Base-by-base conservation (phyloP, 2,113 vertebrate genomes). In the Eulacestoma nigropectus region DNA sequence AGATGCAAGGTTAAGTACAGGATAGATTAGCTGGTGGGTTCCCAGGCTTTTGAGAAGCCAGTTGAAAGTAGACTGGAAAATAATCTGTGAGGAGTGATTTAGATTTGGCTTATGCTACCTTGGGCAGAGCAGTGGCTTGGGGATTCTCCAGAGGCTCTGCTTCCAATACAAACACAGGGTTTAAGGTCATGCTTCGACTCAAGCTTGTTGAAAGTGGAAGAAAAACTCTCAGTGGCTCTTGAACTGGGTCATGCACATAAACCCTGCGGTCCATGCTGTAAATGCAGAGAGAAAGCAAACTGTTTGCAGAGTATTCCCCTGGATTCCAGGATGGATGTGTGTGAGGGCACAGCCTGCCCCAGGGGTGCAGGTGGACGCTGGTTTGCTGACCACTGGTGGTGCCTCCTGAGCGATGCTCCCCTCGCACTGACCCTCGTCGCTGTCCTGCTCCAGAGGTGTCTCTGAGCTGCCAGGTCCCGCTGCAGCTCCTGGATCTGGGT, bases 361-460 rank as follows among this genome's bases (percentile, higher is more conserved):
- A 1, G 16, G 22, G 12, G 22, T 33, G 57, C 39, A 30, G 35
- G 13, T 55, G 79, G 52, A 0, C 0, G 2, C 33, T 27, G 4
- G 2, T 35, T 79, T 0, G 7, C 56, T 79, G 47, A 1, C n/a
- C 10, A 1, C 5, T 30, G 42, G 21, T 25, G 47, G 10, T 79
- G 62, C 65, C 27, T 72, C 39, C 30, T 50, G 67, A 4, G 32
- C 0, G 0, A 2, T 62, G 60, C 42, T 92, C 6, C 32, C 22
- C 25, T 53, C 3, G 4, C 37, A 27, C 25, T 22, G 46, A 23
- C 44, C 37, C 25, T 81, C 1, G 2, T 26, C 14, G 1, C 64
- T 37, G 35, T 32, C n/a, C 11, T 0, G 1, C 15, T 67, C 30
- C 2, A 0, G 8, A 37, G 57, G 55, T 1, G 0, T 22, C 41